Evolutionary conservation across 2,797 vertebrate species (phyloP).

Genomic region (Podargus strigoides): DNA sequence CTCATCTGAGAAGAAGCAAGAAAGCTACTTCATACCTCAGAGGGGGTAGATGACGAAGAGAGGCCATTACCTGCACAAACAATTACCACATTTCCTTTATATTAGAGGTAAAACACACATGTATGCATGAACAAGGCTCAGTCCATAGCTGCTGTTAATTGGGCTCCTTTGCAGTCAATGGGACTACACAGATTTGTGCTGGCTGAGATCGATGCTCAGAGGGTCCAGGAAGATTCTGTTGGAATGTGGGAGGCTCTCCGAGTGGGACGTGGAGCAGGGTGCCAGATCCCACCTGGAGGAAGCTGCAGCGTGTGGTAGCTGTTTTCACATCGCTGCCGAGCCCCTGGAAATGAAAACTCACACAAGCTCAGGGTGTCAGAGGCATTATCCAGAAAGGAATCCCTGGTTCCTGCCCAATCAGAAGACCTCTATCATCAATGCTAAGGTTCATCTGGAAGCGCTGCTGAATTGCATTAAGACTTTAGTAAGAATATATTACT

Average conservation of each 20-base stretch:
- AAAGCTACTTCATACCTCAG: constrained; percentile 24
- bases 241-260: neutral
- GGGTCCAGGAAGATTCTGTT: neutral
- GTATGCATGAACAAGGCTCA: neutral
- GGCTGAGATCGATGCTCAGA: neutral
- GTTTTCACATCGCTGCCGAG: accelerated
- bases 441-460: neutral
- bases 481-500: neutral
- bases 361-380: neutral
- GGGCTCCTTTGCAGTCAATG: neutral
- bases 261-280: neutral
- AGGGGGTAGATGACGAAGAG: neutral
- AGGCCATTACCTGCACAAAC: neutral
- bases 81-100: neutral
- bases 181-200: accelerated
- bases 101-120: neutral
- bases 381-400: neutral
- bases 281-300: neutral
- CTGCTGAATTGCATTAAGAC: neutral
- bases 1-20: constrained; percentile 33
- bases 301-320: neutral
- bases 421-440: neutral
- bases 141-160: neutral
- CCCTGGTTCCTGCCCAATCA: neutral
- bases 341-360: neutral